Base-by-base conservation (phyloP, 2,113 vertebrate genomes). In the Erythrocebus patas region DNA sequence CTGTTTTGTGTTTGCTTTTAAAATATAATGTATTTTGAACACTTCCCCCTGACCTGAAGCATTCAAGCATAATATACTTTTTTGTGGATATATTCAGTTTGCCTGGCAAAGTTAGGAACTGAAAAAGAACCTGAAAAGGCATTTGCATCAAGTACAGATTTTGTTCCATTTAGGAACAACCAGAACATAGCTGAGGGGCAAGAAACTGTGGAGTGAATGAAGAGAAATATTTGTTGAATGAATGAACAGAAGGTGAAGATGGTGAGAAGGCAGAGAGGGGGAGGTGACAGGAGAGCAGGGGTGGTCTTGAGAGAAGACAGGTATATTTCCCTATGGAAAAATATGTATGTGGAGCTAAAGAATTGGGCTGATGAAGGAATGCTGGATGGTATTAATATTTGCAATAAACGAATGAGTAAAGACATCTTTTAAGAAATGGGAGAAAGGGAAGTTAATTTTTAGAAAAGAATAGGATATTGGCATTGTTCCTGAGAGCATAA, bases 361-460 rank as follows among this genome's bases (percentile, higher is more conserved):
- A 72, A 70, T 32, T 80, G 55, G 5, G 20, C 35, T 57, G 18
- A 45, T 50, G 18, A 52, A 57, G 38, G 52, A 89, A 40, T 50
- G 32, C 52, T 87, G 48, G 13, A 61, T 87, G 8, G 2, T 43
- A 35, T 27, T 75, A 17, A 55, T 78, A 75, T 88, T 64, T 94
- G 61, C 55, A 93, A 35, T 80, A 70, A 93, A 68, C 25, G 61
- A 32, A 59, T 27, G 17, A 6, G 4, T 81, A 43, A 96, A 85
- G 70, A 38, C 20, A 73, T 91, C 20, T 94, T 86, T 93, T 84
- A 89, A 83, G 59, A 88, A 84, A 79, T 50, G 68, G 27, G 52
- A 72, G 22, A 89, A 94, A 75, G 25, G 61, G 40, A 96, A 96
- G 55, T 50, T 96, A 75, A 88, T 85, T 85, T 48, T 81, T 45